These are phyloP conservation scores for Parnassius mnemosyne DNA, from an alignment of 2,888 invertebrate genomes.

Conservation along the genomic window DNA sequence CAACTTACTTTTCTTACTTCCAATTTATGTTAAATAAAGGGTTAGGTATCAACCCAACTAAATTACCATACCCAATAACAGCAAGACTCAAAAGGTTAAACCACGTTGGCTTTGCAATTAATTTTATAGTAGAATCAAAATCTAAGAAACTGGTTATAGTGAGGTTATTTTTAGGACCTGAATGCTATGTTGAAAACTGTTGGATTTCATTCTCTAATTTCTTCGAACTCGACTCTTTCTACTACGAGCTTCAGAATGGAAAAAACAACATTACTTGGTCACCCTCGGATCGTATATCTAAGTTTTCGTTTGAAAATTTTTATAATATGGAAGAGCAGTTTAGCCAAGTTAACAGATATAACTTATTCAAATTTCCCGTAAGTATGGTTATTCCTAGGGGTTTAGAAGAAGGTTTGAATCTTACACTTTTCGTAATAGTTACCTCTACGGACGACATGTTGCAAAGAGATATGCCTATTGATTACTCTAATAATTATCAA, in stretches of 20 bases:
- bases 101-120: constrained; percentile 52
- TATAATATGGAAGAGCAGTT: constrained; percentile 46
- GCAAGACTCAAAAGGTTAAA: constrained; percentile 62
- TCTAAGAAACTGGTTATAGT: constrained; percentile 44
- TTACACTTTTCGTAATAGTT: constrained; percentile 65
- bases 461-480: constrained; percentile 25
- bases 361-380: constrained; percentile 62
- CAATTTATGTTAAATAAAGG: constrained; percentile 53
- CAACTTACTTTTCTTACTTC: constrained; percentile 59
- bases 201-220: constrained; percentile 53
- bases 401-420: constrained; percentile 52
- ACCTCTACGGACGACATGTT: constrained; percentile 42
- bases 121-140: constrained; percentile 54
- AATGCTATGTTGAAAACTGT: constrained; percentile 48
- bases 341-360: constrained; percentile 43
- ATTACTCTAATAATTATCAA: constrained; percentile 35
- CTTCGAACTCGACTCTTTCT: constrained; percentile 60
- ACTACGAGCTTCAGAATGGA: constrained; percentile 47
- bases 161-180: constrained; percentile 64
- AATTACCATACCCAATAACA: constrained; percentile 39
- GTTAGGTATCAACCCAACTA: constrained; percentile 35
- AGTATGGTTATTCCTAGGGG: constrained; percentile 64
- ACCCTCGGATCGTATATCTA: constrained; percentile 44
- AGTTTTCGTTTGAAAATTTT: constrained; percentile 49
- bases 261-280: constrained; percentile 55